Conservation (phyloP, 2,113 vertebrate genomes). For the Neodon shergylaensis region DNA sequence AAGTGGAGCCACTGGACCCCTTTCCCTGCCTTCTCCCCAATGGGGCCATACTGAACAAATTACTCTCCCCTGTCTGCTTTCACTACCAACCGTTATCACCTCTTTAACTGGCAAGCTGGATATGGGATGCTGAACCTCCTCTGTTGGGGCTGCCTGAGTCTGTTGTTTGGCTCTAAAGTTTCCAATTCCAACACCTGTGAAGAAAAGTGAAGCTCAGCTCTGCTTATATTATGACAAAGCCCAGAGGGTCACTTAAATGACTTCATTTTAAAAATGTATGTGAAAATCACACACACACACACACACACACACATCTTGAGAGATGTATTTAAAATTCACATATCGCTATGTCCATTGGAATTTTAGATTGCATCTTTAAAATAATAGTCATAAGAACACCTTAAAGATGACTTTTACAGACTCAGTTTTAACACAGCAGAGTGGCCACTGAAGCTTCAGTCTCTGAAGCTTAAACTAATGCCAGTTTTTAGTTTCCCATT, state of each 20-base stretch:
- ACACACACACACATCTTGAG: no score
- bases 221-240: neutral
- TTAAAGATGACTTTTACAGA: neutral
- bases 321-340: neutral
- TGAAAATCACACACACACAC: no score
- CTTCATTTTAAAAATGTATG: conserved; percentile 14
- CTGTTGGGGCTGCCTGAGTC: neutral
- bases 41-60: neutral
- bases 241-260: neutral
- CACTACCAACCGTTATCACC: no score
- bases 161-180: neutral
- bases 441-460: neutral
- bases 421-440: conserved; percentile 3
- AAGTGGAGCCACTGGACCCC: neutral
- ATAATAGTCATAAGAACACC: neutral
- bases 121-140: no score
- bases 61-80: no score
- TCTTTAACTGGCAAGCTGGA: neutral
- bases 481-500: neutral
- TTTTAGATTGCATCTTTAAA: neutral
- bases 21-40: neutral
- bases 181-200: neutral
- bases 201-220: neutral
- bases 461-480: neutral
- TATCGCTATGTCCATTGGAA: neutral